Conservation (phyloP, 2,888 invertebrate species). For the Noctua pronuba region DNA sequence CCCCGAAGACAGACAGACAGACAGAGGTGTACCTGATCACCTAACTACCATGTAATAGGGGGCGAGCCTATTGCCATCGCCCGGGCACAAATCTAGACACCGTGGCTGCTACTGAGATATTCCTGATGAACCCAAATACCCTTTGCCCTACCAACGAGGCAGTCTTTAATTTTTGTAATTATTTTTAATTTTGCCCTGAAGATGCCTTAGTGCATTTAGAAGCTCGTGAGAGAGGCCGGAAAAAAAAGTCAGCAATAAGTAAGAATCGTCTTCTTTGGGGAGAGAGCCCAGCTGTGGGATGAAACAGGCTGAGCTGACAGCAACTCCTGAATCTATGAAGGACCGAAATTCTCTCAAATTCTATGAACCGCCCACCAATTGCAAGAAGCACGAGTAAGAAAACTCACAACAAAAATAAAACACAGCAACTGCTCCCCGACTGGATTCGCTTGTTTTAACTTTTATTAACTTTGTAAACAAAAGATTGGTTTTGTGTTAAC, state of each 20-base stretch:
- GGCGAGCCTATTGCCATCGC: not conserved
- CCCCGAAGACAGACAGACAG: not conserved
- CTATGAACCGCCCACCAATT: not conserved
- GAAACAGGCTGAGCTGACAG: not conserved
- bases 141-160: not conserved
- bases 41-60: not conserved
- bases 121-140: not conserved
- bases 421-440: slow-evolving; percentile 11
- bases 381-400: not conserved
- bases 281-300: not conserved
- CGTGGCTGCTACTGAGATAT: not conserved
- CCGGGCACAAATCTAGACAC: not conserved
- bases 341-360: not conserved
- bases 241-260: not conserved
- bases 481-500: slow-evolving; percentile 30
- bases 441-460: slow-evolving; percentile 48
- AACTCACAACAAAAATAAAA: slow-evolving; percentile 18
- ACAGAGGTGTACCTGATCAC: not conserved
- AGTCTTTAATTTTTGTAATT: not conserved
- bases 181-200: no score
- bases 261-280: not conserved
- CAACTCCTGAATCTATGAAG: not conserved
- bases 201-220: not conserved
- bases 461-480: slow-evolving; percentile 48
- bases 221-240: not conserved